Evolutionary conservation across 2,888 invertebrate species (phyloP), one percentile per base, ranked within the genome.

Genomic region (Philopedon plagiatum): DNA sequence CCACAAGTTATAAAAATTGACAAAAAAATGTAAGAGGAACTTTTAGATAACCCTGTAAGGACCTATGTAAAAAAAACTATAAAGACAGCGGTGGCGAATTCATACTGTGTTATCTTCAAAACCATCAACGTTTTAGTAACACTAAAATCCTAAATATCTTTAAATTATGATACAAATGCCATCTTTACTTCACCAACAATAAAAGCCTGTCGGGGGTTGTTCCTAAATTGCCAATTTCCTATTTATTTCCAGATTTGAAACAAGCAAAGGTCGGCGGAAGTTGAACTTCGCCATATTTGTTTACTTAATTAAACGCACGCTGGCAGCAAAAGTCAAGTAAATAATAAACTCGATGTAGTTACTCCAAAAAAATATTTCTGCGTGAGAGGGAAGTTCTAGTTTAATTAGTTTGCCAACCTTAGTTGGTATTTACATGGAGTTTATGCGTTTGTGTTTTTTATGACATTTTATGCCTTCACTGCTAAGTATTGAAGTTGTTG

Each of bases 171-270:
- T n/a, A 29, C 44, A 56, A 37, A 54, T 37, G 21, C 44, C 54
- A 41, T 61, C 54, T 68, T 61, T 68, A 37, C 39, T 54, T 26
- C 51, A 54, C 23, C 26, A 61, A 60, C 61, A 68, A 61, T 68
- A 61, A 61, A 51, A 58, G 51, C 54, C 61, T 61, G 67, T 67
- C 60, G 60, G 60, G 54, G 11, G 67, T 67, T 46, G n/a, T 23
- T 23, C 61, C 61, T 56, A 61, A 62, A 62, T 68, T 61, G 56
- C 61, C 54, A 44, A 54, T 62, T 44, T 62, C 62, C 61, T 68
- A 62, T 68, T 68, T 62, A 68, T 68, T 68, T 68, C 51, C 61
- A 61, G 61, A 61, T 68, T 49, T 68, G 41, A 41, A 68, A 68
- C 68, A 54, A 62, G 61, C 51, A 68, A 68, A 61, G 61, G 62